These are phyloP conservation scores for Malacosoma neustria DNA, from an alignment of 2,888 invertebrate species.

Conservation along the genomic window DNA sequence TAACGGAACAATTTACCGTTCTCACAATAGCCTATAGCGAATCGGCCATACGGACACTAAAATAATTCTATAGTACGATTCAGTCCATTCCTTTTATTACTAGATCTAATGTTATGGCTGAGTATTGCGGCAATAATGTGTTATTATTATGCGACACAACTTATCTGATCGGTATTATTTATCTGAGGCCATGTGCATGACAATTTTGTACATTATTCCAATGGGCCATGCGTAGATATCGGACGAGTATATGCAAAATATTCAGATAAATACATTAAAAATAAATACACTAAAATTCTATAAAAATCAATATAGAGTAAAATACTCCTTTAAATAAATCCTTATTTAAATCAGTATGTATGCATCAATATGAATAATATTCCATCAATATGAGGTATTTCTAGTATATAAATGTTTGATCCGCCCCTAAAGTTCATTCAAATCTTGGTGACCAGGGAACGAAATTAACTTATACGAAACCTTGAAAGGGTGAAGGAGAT, in stretches of 20 bases:
- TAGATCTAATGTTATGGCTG: conserved; percentile 15
- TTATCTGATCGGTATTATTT: conserved; percentile 66
- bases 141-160: conserved; percentile 60
- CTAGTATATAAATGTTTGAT: no score
- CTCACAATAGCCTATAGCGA: background rate
- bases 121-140: conserved; percentile 59
- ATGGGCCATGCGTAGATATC: conserved; percentile 45
- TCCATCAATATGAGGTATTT: no score
- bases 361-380: no score
- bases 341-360: no score
- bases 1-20: background rate
- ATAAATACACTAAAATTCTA: no score
- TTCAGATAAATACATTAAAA: conserved; percentile 16
- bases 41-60: conserved; percentile 12
- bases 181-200: conserved; percentile 60
- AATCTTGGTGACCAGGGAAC: no score
- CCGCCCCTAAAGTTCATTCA: no score
- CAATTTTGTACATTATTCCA: conserved; percentile 64
- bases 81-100: conserved; percentile 32
- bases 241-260: conserved; percentile 19
- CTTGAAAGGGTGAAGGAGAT: no score
- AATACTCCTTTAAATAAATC: no score
- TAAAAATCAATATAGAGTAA: no score
- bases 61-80: conserved; percentile 21
- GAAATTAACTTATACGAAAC: no score